phyloP scores from a whole-genome alignment of 2,888 invertebrate genomes.

The Pyrrhosoma nymphula region DNA sequence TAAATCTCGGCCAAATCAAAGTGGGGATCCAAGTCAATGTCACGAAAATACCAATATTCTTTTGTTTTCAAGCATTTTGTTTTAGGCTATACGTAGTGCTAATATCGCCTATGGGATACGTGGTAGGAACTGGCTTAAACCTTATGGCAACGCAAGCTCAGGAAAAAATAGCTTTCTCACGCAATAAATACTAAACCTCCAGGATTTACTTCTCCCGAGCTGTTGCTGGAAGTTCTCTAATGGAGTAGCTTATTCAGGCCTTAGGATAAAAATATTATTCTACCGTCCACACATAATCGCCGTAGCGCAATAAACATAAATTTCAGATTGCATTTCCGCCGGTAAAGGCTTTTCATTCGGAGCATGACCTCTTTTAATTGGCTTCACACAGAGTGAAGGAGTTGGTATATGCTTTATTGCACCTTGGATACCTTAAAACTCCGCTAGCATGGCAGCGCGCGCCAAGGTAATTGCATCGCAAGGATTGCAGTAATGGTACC shows the following conservation, averaged over 20 bases:
- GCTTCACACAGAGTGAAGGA: conserved; percentile 54
- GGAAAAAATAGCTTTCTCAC: neutral
- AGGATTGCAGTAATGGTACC: neutral
- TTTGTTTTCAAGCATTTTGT: no score
- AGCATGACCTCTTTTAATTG: conserved; percentile 59
- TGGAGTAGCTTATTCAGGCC: neutral
- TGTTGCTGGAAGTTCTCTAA: neutral
- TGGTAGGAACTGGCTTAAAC: neutral
- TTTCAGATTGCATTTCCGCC: conserved; percentile 42
- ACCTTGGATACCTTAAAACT: conserved; percentile 19
- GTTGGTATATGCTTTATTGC: conserved; percentile 45
- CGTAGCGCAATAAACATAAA: conserved; percentile 33
- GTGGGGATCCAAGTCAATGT: no score
- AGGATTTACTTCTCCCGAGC: neutral
- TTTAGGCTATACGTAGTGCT: no score
- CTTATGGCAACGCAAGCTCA: neutral
- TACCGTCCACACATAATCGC: neutral
- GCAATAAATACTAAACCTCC: neutral
- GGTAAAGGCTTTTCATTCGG: conserved; percentile 46
- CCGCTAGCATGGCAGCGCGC: neutral
- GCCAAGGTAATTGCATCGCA: conserved; percentile 53
- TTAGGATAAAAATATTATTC: neutral
- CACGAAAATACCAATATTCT: no score
- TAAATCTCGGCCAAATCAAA: no score
- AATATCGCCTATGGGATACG: no score